Conservation (phyloP, 2,113 vertebrate genomes). For the Salvator merianae region DNA sequence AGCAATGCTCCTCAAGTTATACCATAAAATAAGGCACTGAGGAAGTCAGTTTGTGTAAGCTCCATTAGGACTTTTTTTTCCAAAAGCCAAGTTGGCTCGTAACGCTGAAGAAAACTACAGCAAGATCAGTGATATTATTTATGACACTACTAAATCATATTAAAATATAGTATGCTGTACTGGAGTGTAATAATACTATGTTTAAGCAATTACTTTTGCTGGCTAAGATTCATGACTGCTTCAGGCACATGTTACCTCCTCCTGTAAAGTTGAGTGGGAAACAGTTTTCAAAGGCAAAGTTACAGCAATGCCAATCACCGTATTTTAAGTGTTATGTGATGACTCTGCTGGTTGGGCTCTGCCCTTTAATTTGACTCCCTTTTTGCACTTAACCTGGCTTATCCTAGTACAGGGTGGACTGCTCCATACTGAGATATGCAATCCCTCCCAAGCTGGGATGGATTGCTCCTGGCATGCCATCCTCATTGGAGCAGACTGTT, state of each 20-base stretch:
- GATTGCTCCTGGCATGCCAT: too few species aligned
- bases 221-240: not conserved
- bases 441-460: too few species aligned
- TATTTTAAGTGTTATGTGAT: not conserved
- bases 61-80: accelerated
- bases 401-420: too few species aligned
- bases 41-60: not conserved
- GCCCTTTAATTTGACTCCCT: slow-evolving; percentile 16
- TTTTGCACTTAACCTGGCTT: too few species aligned
- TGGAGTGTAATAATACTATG: slow-evolving; percentile 18
- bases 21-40: not conserved
- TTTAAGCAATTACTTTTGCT: slow-evolving; percentile 28
- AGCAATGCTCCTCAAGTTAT: not conserved
- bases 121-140: slow-evolving; percentile 22
- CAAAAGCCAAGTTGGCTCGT: not conserved
- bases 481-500: too few species aligned
- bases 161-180: slow-evolving; percentile 16
- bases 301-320: not conserved
- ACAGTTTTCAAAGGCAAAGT: slow-evolving; percentile 19
- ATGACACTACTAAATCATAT: slow-evolving; percentile 24
- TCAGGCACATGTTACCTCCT: not conserved
- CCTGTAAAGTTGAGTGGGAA: not conserved
- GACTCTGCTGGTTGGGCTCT: not conserved
- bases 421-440: too few species aligned
- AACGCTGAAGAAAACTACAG: not conserved